Base-by-base conservation (phyloP, 2,113 vertebrate genomes). In the Rhinoptilus africanus region DNA sequence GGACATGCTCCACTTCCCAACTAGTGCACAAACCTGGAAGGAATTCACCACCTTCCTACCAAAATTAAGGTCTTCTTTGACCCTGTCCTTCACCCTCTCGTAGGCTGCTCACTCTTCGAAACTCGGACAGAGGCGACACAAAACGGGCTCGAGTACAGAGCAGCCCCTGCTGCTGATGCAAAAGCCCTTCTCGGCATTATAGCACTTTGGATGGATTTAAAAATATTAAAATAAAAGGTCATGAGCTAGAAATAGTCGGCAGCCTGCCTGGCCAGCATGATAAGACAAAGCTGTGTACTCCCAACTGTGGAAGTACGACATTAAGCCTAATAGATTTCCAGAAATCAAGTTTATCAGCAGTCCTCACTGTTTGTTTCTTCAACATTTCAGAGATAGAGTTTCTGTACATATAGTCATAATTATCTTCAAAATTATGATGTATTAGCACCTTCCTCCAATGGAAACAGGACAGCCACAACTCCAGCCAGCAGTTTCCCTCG, bases 141-240 rank as follows among this genome's bases (percentile, higher is more conserved):
- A 69, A 79, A 48, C 2, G 3, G 17, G 8, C 45, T 78, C 0
- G 0, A 86, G 86, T 30, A 64, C 64, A 26, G 2, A 56, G 50
- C 62, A 82, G 35, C 76, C 84, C 68, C 72, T 72, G 50, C 80
- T 90, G 79, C 2, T 18, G 37, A 73, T 67, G 72, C 20, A 88
- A 57, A 96, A 71, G 26, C 16, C 69, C 51, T 91, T 63, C 56
- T 77, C 45, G 41, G 60, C 62, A 34, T 87, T 86, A 89, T 3
- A 47, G 59, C 32, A 39, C 76, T 56, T 76, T 90, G 62, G 47
- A 71, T 47, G 80, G 77, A 64, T 94, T 96, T 94, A 50, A 96
- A 97, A 97, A 94, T 96, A 90, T 95, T 88, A 92, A 92, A 90
- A 93, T 89, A 95, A 95, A 94, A 79, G 74, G 62, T 95, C 85